Evolutionary conservation across 2,797 vertebrate genomes (phyloP).

Genomic region (Sparus aurata): DNA sequence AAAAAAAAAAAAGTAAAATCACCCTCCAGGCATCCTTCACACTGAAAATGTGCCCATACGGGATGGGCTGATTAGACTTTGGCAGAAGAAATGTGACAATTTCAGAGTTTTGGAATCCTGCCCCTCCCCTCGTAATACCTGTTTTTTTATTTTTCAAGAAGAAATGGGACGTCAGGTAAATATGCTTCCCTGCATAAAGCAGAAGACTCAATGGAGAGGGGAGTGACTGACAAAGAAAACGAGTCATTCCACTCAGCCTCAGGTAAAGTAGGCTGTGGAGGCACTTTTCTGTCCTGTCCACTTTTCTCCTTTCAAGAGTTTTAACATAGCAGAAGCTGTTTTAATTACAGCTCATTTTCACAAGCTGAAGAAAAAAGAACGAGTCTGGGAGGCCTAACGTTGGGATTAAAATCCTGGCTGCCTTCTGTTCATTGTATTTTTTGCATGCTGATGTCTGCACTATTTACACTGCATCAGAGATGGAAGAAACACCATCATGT

Average conservation of each 20-base stretch:
- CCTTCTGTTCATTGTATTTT: neutral
- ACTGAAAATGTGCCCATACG: neutral
- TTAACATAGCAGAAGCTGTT: neutral
- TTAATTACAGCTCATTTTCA: neutral
- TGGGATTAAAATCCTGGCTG: neutral
- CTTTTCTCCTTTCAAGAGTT: neutral
- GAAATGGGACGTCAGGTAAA: constrained; percentile 17
- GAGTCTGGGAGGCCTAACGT: no score
- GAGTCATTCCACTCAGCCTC: neutral
- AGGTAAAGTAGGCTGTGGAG: neutral
- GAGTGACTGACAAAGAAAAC: neutral
- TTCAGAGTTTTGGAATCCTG: constrained; percentile 32
- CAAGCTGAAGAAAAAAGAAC: neutral
- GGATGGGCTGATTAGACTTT: neutral
- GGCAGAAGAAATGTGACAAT: constrained; percentile 15
- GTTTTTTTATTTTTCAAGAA: neutral
- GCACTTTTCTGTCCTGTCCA: neutral
- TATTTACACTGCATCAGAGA: neutral
- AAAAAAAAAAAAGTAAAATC: neutral
- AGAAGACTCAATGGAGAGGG: neutral
- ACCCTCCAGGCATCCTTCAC: neutral
- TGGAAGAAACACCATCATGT: neutral
- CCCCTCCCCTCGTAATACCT: constrained; percentile 27
- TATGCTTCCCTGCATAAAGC: neutral
- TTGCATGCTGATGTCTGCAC: neutral